phyloP scores from a whole-genome alignment of 2,888 invertebrate genomes.

The Eristalinus sepulchralis region DNA sequence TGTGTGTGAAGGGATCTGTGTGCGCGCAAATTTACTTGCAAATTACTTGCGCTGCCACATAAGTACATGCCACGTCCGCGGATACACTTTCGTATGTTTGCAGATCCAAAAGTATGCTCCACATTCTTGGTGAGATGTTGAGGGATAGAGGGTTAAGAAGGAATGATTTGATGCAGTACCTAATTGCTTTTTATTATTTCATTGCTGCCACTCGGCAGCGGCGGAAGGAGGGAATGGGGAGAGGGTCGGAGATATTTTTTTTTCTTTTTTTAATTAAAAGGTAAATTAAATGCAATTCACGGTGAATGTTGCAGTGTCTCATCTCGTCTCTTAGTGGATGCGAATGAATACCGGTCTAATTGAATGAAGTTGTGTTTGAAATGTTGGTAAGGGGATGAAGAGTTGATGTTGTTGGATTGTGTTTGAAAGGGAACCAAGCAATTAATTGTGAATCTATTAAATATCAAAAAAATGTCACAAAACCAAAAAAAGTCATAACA shows the following conservation, averaged over 20 bases:
- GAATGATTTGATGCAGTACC: conserved; percentile 12
- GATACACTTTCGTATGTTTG: neutral
- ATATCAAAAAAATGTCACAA: too few species aligned
- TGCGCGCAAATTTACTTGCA: conserved; percentile 23
- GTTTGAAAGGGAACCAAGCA: too few species aligned
- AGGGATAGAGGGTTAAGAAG: neutral
- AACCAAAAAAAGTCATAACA: too few species aligned
- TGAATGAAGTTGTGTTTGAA: neutral
- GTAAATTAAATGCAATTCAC: conserved; percentile 12
- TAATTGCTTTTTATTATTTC: conserved; percentile 39
- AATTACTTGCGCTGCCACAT: conserved; percentile 11
- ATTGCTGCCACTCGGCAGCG: neutral
- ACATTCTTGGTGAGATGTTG: neutral
- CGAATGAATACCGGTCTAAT: neutral
- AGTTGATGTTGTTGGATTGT: neutral
- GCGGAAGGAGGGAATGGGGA: neutral
- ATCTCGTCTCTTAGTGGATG: neutral
- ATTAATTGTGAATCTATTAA: too few species aligned
- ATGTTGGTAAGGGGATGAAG: neutral
- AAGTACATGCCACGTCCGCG: neutral
- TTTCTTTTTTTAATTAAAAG: conserved; percentile 26
- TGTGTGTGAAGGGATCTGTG: neutral
- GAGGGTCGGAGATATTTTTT: neutral
- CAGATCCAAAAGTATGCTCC: neutral
- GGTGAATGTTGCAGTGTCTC: neutral